A percentile compares a stretch with the other conserved stretches of the same genome.
Evolutionary conservation across 2,113 vertebrate genomes (phyloP).

Genomic region (Peucedramus taeniatus): DNA sequence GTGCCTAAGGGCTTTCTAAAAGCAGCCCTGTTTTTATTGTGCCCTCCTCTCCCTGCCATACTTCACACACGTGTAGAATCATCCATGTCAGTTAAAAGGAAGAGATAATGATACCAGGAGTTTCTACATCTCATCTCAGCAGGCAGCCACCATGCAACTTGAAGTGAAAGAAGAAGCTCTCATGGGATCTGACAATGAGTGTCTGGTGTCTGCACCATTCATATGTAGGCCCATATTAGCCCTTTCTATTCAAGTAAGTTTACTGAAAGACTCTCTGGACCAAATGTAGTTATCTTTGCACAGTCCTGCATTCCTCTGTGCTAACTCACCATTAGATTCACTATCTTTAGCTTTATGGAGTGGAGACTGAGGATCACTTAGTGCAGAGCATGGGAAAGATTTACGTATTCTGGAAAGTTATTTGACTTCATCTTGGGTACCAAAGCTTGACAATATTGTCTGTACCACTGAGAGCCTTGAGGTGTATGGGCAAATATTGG

Average conservation of each 20-base stretch:
- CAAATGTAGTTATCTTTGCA: background rate
- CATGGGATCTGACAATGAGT: background rate
- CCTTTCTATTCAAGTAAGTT: background rate
- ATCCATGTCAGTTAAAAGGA: background rate
- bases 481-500: background rate
- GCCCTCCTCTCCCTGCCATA: background rate
- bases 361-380: background rate
- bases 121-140: background rate
- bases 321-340: background rate
- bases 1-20: background rate
- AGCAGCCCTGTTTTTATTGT: background rate
- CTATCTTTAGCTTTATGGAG: background rate
- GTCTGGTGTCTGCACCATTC: background rate
- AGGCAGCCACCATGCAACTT: background rate
- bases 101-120: fast-evolving
- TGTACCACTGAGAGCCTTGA: background rate
- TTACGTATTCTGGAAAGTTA: background rate
- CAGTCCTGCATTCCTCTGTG: background rate
- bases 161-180: background rate
- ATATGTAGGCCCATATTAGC: background rate
- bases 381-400: background rate
- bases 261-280: background rate
- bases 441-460: background rate
- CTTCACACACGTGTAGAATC: background rate
- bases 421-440: background rate